Conservation (phyloP, 2,113 vertebrate genomes). For the Perognathus longimembris region DNA sequence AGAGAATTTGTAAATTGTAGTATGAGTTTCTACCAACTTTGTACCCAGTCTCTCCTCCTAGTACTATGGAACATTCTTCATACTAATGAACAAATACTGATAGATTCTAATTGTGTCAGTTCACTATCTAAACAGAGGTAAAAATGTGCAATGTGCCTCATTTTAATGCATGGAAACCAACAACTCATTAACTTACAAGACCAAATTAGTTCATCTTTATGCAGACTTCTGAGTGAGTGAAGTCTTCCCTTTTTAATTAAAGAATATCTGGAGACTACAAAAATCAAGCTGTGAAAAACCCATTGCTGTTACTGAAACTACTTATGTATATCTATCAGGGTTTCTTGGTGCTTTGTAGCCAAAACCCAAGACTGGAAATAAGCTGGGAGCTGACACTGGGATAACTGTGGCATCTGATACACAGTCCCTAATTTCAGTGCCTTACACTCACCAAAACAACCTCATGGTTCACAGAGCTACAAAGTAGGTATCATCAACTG, state of each 20-base stretch:
- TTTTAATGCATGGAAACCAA: neutral
- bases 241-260: constrained; percentile 54
- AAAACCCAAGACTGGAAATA: constrained; percentile 11
- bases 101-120: too few species aligned
- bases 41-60: too few species aligned
- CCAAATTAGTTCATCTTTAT: constrained; percentile 28
- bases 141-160: neutral
- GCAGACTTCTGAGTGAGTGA: neutral
- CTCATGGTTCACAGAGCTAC: neutral
- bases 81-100: too few species aligned
- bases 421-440: neutral
- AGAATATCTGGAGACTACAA: constrained; percentile 18
- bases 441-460: neutral
- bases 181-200: neutral
- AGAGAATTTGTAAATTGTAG: too few species aligned
- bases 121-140: neutral
- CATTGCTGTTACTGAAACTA: constrained; percentile 17
- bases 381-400: neutral
- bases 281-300: constrained; percentile 24
- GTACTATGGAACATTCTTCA: too few species aligned
- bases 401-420: neutral
- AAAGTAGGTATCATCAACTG: neutral
- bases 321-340: neutral
- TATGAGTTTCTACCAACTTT: too few species aligned
- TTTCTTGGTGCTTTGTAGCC: neutral